Evolutionary conservation across 2,797 vertebrate genomes (phyloP).

Genomic region (Chromobotia macracanthus): DNA sequence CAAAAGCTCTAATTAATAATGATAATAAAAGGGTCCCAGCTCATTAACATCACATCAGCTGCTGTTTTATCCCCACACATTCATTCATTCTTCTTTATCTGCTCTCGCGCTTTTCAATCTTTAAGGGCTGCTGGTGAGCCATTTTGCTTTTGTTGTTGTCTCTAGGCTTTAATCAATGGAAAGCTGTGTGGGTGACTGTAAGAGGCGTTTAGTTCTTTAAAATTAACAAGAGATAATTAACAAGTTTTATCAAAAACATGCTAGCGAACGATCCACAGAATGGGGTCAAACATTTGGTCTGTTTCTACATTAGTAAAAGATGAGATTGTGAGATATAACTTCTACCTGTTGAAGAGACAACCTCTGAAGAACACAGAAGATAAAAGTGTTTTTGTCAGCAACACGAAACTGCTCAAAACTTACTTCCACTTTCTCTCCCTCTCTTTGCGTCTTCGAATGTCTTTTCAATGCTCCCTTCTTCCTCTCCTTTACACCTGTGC

Average conservation of each 20-base stretch:
- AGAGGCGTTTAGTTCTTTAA: conserved; percentile 21
- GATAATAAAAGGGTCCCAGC: conserved; percentile 90
- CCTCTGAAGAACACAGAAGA: conserved; percentile 20
- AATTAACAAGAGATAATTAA: neutral
- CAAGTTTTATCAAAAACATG: neutral
- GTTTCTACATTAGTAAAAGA: conserved; percentile 6
- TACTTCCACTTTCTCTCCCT: conserved; percentile 25
- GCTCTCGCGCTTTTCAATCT: neutral
- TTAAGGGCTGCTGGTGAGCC: conserved; percentile 17
- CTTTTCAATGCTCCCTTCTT: conserved; percentile 50
- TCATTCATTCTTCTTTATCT: conserved; percentile 37
- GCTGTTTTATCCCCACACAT: conserved; percentile 5
- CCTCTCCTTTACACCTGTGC: conserved; percentile 58
- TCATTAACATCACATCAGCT: conserved; percentile 81
- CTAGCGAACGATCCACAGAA: neutral
- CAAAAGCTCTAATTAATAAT: conserved; percentile 93
- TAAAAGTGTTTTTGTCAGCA: conserved; percentile 53
- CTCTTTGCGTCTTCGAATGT: conserved; percentile 3
- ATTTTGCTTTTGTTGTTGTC: conserved; percentile 11
- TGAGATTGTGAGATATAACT: conserved; percentile 4
- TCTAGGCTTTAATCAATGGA: conserved; percentile 19
- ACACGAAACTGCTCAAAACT: neutral
- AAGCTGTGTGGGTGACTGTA: conserved; percentile 34
- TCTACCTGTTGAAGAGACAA: conserved; percentile 22
- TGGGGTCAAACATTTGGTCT: neutral